Conservation (phyloP, 2,113 vertebrate species). For the Eonycteris spelaea region DNA sequence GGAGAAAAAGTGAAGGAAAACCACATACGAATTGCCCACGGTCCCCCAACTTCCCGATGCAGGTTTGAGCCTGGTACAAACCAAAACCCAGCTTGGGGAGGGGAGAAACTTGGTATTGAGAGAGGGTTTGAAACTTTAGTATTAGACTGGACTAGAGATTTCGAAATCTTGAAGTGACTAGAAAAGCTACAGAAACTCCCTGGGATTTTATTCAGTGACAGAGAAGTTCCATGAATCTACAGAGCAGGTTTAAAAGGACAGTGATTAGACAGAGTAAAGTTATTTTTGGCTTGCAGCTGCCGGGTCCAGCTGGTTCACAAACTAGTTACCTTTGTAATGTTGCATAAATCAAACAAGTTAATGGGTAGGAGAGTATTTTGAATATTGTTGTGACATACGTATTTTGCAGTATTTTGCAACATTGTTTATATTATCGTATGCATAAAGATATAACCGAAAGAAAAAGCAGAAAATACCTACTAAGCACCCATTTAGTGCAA, state of each 20-base stretch:
- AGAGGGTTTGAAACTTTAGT: neutral
- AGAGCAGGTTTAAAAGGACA: neutral
- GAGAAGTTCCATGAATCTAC: neutral
- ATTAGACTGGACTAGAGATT: neutral
- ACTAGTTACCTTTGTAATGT: neutral
- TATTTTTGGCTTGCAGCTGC: neutral
- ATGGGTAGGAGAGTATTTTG: neutral
- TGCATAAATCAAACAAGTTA: neutral
- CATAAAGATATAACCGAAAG: neutral
- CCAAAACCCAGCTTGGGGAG: neutral
- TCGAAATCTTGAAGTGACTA: neutral
- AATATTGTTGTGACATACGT: neutral
- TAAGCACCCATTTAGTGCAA: neutral
- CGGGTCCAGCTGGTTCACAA: neutral
- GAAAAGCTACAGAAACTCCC: neutral
- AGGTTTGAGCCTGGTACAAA: neutral
- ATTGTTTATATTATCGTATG: neutral
- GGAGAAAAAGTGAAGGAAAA: neutral
- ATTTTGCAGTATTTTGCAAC: neutral
- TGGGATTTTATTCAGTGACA: neutral
- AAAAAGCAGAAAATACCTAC: neutral
- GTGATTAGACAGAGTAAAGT: neutral
- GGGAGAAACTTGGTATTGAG: neutral
- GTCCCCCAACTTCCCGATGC: neutral
- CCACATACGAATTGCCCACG: neutral